Base-by-base conservation (phyloP, 2,797 vertebrate species). In the Alca torda region DNA sequence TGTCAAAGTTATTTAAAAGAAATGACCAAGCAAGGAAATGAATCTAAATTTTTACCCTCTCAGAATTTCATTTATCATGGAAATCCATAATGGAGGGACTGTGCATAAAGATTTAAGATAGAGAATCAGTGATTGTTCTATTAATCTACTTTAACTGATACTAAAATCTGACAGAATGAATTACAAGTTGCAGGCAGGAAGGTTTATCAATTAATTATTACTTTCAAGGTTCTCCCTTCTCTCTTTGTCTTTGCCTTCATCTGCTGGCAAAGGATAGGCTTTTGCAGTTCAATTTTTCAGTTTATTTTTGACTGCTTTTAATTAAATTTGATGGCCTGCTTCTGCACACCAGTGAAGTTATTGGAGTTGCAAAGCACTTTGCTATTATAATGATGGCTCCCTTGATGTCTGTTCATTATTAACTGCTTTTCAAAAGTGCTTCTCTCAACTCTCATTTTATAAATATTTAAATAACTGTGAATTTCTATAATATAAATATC, bases 301-400 rank as follows among this genome's bases (percentile, higher is more conserved):
- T 98, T 98, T 98, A 97, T 98, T 98, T 98, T 98, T 98, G 97
- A 98, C 97, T 95, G 96, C 97, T 98, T 98, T 98, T 98, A 98
- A 98, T 98, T 98, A 98, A 98, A 98, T 98, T 98, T 98, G 97
- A 98, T 98, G 93, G 97, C 94, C 94, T 97, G 90, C 96, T 98
- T 97, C 97, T 97, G 96, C 96, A 98, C 41, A 98, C 41, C 64
- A 85, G 87, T 97, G 96, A 97, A 96, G 93, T 97, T 98, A 97
- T 80, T 98, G 96, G 96, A 98, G 97, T 97, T 97, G 92, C 95
- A 98, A 96, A 98, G 96, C 92, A 96, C 97, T 98, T 98, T 97
- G 87, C 96, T 97, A 75, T 97, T 97, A 97, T 97, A 98, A 97
- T 97, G 97, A 98, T 98, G 93, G 95, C 92, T 98, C 98, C 97